Conservation (phyloP, 2,888 invertebrate genomes). For the Orthosia cruda region DNA sequence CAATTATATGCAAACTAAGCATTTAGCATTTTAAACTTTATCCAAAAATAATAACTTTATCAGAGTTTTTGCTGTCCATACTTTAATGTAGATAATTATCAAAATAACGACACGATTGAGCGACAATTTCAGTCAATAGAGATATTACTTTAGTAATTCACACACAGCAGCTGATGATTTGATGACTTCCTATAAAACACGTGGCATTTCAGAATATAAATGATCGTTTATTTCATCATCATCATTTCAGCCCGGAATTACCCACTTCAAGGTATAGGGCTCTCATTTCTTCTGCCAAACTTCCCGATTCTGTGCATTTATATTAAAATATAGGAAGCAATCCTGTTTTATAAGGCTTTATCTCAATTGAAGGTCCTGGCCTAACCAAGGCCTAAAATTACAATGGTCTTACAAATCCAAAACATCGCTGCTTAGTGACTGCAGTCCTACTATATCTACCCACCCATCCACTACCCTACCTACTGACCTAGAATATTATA, state of each 20-base stretch:
- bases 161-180: conserved; percentile 11
- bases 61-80: conserved; percentile 17
- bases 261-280: neutral
- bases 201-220: neutral
- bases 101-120: conserved; percentile 27
- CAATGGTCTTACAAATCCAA: neutral
- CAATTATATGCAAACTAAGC: neutral
- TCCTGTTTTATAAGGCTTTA: neutral
- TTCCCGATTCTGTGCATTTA: neutral
- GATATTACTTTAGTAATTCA: conserved; percentile 43
- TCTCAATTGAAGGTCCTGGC: neutral
- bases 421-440: neutral
- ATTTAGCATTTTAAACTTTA: neutral
- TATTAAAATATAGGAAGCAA: neutral
- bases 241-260: neutral
- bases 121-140: conserved; percentile 28
- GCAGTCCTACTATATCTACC: neutral
- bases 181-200: conserved; percentile 36
- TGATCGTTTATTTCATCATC: neutral
- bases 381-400: conserved; percentile 3
- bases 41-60: conserved; percentile 28
- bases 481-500: no score
- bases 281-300: neutral
- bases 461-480: no score
- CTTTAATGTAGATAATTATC: conserved; percentile 26